A percentile compares a stretch with the other conserved stretches of the same genome.
Conservation (phyloP, 2,797 vertebrate species). For the Podarcis siculus region DNA sequence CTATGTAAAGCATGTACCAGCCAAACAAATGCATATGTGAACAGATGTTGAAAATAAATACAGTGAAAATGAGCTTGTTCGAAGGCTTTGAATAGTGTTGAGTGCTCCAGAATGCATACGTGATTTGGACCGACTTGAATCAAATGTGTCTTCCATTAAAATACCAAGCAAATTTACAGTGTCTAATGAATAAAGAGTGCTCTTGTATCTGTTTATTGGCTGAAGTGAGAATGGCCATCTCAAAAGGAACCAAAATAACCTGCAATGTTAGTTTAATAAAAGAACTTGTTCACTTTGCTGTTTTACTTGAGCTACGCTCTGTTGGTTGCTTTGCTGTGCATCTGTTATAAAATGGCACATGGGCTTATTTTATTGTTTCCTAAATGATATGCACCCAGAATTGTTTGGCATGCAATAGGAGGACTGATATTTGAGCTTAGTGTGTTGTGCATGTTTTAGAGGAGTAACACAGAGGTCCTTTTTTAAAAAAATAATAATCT, state of each 20-base stretch:
- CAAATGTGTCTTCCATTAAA: slow-evolving; percentile 10
- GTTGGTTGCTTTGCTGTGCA: slow-evolving; percentile 30
- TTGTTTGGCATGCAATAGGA: slow-evolving; percentile 49
- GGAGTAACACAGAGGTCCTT: slow-evolving; percentile 25
- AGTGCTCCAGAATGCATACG: background rate
- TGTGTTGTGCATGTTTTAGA: slow-evolving; percentile 38
- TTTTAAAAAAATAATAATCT: slow-evolving; percentile 8
- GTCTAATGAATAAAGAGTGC: slow-evolving; percentile 49
- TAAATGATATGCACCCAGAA: slow-evolving; percentile 27
- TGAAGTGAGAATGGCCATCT: background rate
- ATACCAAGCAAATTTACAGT: slow-evolving; percentile 22
- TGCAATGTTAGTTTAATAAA: background rate
- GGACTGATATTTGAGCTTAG: slow-evolving; percentile 55
- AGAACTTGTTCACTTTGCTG: slow-evolving; percentile 3
- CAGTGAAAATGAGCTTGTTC: slow-evolving; percentile 35
- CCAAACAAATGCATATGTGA: slow-evolving; percentile 46
- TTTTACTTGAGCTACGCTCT: slow-evolving; percentile 34
- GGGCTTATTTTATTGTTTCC: slow-evolving; percentile 50
- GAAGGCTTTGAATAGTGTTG: background rate
- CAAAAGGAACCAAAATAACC: background rate
- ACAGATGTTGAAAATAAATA: slow-evolving; percentile 47
- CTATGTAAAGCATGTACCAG: slow-evolving; percentile 32
- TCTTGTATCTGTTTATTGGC: slow-evolving; percentile 29
- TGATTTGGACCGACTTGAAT: background rate
- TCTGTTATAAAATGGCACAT: slow-evolving; percentile 51